Base-by-base conservation (phyloP, 2,888 invertebrate genomes). In the Deilephila elpenor region DNA sequence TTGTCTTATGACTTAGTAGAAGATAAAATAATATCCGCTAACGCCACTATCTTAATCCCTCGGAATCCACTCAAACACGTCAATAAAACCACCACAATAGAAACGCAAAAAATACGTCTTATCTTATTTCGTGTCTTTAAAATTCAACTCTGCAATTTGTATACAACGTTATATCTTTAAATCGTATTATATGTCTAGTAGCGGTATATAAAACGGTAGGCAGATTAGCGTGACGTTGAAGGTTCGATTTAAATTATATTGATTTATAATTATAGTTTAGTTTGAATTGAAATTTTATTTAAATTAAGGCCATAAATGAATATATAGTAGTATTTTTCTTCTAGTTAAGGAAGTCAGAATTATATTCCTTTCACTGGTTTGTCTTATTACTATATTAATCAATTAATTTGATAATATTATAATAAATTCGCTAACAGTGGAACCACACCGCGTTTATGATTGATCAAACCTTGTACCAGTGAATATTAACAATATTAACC, bases 1-100 rank as follows among this genome's bases (percentile, higher is more conserved):
- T 44, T 56, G 6, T n/a, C 19, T n/a, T 56, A n/a, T 59, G 8
- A 59, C 11, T 32, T 29, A 11, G 14, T 32, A 11, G 20, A 5
- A 67, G 25, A 67, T 67, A 44, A 67, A 20, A 5, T 44, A 20
- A 5, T 14, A 64, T 64, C 62, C 62, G 62, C 37, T 25, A 8
- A 67, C 44, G 37, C 64, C 44, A 20, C 44, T 67, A 67, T 67
- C 64, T 44, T 44, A 67, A 67, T 37, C 64, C 64, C 20, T 67
- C 17, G 25, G 32, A 62, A 34, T 62, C 34, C 19, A 62, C 61
- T 32, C 5, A 60, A 60, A 60, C 5, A 62, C 34, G 61, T 17
- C 56, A 56, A 34, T 32, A 19, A 19, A 19, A 34, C 37, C 44
- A 44, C 14, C 17, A 62, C 61, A 62, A 32, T 61, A 34, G 61